phyloP scores from a whole-genome alignment of 2,888 invertebrate species.

The Odontothrips loti region DNA sequence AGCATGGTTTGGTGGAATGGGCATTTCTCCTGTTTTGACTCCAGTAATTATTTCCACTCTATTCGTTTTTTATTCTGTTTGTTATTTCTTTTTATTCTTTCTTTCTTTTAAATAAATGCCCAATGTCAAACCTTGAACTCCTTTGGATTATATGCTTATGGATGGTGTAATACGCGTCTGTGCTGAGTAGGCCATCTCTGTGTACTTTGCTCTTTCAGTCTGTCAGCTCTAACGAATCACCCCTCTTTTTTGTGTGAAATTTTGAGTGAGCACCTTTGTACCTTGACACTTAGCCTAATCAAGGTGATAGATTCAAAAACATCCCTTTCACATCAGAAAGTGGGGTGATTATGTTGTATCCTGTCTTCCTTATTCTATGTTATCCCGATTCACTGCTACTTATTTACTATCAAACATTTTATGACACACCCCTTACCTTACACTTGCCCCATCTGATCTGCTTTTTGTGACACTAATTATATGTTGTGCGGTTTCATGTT shows the following conservation, averaged over 20 bases:
- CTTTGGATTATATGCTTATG: slow-evolving; percentile 25
- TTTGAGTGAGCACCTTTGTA: slow-evolving; percentile 14
- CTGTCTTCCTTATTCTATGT: background rate
- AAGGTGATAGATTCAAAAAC: background rate
- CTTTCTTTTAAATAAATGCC: background rate
- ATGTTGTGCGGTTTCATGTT: slow-evolving; percentile 31
- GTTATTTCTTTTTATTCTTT: slow-evolving; percentile 33
- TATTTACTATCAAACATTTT: background rate
- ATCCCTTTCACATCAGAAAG: background rate
- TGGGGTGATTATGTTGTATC: background rate
- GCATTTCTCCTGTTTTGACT: too few species aligned
- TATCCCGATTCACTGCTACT: slow-evolving; percentile 4
- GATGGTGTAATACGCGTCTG: slow-evolving; percentile 13
- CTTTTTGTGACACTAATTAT: slow-evolving; percentile 33
- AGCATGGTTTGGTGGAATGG: too few species aligned
- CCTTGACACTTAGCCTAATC: background rate
- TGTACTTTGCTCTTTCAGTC: slow-evolving; percentile 31
- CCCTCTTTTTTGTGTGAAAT: slow-evolving; percentile 30
- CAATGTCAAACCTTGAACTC: slow-evolving; percentile 28
- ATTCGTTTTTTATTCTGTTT: slow-evolving; percentile 30
- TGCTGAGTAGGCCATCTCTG: slow-evolving; percentile 10
- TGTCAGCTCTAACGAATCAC: slow-evolving; percentile 31
- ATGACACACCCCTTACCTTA: background rate
- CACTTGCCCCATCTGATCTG: slow-evolving; percentile 33
- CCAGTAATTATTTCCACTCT: background rate